Evolutionary conservation across 2,888 invertebrate species (phyloP).

Genomic region (Platynereis dumerilii): DNA sequence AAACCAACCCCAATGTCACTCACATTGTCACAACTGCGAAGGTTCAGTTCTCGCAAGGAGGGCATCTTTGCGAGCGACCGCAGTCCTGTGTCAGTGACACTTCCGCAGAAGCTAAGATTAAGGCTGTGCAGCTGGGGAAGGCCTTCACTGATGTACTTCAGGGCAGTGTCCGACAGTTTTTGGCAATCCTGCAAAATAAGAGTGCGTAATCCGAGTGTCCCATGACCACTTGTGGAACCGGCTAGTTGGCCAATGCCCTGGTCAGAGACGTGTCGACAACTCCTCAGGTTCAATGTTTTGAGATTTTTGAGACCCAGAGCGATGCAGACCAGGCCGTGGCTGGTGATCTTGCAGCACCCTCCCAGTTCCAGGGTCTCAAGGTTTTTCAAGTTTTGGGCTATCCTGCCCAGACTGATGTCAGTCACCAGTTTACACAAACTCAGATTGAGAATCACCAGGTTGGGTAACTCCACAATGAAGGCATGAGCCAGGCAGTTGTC

Average conservation of each 20-base stretch:
- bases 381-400: constrained; percentile 82
- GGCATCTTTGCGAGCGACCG: constrained; percentile 86
- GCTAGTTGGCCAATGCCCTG: constrained; percentile 87
- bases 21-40: constrained; percentile 91
- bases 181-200: constrained; percentile 94
- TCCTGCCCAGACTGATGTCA: constrained; percentile 84
- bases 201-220: constrained; percentile 77
- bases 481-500: constrained; percentile 85
- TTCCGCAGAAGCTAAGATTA: constrained; percentile 92
- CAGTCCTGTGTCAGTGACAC: constrained; percentile 90
- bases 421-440: constrained; percentile 94
- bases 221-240: constrained; percentile 64
- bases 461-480: constrained; percentile 76
- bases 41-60: constrained; percentile 82
- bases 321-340: constrained; percentile 83
- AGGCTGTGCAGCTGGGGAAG: constrained; percentile 81
- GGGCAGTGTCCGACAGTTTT: constrained; percentile 87
- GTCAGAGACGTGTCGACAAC: constrained; percentile 92
- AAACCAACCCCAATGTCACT: constrained; percentile 91
- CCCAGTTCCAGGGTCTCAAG: constrained; percentile 87
- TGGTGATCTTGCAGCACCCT: constrained; percentile 90
- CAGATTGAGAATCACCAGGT: constrained; percentile 81
- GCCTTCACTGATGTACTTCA: constrained; percentile 83
- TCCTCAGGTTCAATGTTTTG: constrained; percentile 83
- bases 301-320: constrained; percentile 87